phyloP scores from a whole-genome alignment of 2,113 vertebrate genomes.

The Chelonoidis abingdonii region DNA sequence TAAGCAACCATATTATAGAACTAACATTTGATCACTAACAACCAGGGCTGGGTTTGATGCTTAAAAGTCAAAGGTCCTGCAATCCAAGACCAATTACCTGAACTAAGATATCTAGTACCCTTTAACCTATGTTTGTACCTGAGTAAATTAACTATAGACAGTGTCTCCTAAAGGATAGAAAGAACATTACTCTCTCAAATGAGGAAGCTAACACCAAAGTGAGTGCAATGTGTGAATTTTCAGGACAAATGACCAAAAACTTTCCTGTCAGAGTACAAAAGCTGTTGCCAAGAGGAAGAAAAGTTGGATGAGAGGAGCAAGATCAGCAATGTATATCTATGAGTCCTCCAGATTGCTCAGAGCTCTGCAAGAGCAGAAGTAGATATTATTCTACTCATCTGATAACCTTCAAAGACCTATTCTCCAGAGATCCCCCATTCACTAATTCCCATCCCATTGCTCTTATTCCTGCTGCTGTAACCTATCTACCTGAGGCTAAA shows the following conservation, averaged over 20 bases:
- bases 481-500: slow-evolving; percentile 68
- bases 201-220: slow-evolving; percentile 36
- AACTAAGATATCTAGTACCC: neutral
- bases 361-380: slow-evolving; percentile 72
- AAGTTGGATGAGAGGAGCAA: slow-evolving; percentile 48
- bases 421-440: neutral
- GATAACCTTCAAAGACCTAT: slow-evolving; percentile 55
- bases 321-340: slow-evolving; percentile 72
- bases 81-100: neutral
- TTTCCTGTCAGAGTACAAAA: slow-evolving; percentile 56
- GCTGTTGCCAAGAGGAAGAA: slow-evolving; percentile 64
- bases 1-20: neutral
- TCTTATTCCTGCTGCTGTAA: slow-evolving; percentile 44
- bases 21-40: neutral
- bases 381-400: slow-evolving; percentile 67
- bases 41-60: neutral
- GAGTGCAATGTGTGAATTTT: slow-evolving; percentile 37
- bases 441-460: neutral
- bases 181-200: neutral
- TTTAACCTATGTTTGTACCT: slow-evolving; percentile 4
- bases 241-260: slow-evolving; percentile 47
- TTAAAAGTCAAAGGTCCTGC: neutral
- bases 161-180: slow-evolving; percentile 49
- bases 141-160: slow-evolving; percentile 1
- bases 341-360: slow-evolving; percentile 61